A percentile compares a stretch with the other conserved stretches of the same genome.
Evolutionary conservation across 1,140 invertebrate genomes (phyloP).

Genomic region (Cyrtorhinus lividipennis): DNA sequence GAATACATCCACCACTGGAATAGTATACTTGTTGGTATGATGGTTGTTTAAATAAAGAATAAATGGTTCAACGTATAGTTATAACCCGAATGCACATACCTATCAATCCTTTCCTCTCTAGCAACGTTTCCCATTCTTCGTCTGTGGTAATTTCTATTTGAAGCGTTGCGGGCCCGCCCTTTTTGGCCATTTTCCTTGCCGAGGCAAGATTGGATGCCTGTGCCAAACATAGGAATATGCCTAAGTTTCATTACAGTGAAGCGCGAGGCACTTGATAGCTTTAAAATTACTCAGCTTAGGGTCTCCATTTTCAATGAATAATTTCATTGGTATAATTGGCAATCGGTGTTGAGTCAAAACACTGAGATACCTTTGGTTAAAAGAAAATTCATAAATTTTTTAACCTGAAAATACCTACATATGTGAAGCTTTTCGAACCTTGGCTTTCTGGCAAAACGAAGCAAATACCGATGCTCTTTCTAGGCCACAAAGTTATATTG

Average conservation of each 20-base stretch:
- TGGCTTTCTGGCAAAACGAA: too few species aligned
- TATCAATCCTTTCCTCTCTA: constrained; percentile 60
- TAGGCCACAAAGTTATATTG: too few species aligned
- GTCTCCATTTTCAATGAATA: neutral
- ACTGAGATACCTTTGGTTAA: neutral
- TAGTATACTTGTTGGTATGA: too few species aligned
- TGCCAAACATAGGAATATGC: neutral
- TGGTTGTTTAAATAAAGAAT: too few species aligned
- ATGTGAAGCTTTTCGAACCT: too few species aligned
- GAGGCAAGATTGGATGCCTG: neutral
- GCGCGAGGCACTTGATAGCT: too few species aligned
- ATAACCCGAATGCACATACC: constrained; percentile 37
- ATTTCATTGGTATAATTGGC: neutral
- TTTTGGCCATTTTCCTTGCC: constrained; percentile 44
- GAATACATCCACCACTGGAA: constrained; percentile 71
- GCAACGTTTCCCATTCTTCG: constrained; percentile 72
- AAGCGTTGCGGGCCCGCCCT: constrained; percentile 53
- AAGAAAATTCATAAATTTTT: neutral
- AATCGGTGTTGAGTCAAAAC: neutral
- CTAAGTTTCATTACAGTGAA: too few species aligned
- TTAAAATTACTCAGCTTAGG: neutral
- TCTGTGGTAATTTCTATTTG: constrained; percentile 68
- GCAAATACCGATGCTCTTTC: too few species aligned
- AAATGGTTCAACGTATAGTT: neutral
- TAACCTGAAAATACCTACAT: neutral